phyloP scores from a whole-genome alignment of 2,113 vertebrate species.

The Euleptes europaea region DNA sequence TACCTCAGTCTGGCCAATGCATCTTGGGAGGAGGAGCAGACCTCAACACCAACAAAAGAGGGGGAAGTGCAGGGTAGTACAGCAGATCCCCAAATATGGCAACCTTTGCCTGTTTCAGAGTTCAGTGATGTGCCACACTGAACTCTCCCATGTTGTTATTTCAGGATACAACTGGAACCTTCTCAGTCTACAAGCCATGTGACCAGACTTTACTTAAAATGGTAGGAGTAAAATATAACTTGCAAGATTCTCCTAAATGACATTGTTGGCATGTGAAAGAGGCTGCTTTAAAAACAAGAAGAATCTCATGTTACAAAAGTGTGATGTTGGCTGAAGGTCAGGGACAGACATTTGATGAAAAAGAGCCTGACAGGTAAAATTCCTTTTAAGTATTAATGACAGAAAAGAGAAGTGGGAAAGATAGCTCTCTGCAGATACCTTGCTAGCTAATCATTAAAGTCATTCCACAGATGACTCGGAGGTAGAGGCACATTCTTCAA shows the following conservation, averaged over 20 bases:
- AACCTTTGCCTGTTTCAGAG: not conserved
- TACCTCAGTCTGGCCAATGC: too few relatives aligned
- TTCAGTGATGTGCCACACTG: not conserved
- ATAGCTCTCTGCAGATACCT: constrained; percentile 49
- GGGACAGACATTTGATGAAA: constrained; percentile 12
- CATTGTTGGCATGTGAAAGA: constrained; percentile 22
- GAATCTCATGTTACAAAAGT: constrained; percentile 1
- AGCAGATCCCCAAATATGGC: not conserved
- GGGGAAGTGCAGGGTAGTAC: too few relatives aligned
- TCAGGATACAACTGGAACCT: not conserved
- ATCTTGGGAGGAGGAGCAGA: too few relatives aligned
- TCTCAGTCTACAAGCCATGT: not conserved
- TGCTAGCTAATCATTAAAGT: constrained; percentile 60
- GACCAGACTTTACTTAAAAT: not conserved
- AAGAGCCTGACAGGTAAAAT: constrained; percentile 49
- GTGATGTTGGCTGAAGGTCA: constrained; percentile 53
- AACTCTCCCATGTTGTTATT: not conserved
- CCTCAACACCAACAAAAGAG: too few relatives aligned
- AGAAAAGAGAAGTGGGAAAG: constrained; percentile 46
- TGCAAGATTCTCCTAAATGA: not conserved
- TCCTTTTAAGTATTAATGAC: constrained; percentile 48
- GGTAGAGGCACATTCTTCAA: constrained; percentile 58
- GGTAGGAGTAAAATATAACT: constrained; percentile 4
- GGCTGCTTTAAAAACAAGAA: constrained; percentile 50
- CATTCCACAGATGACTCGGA: constrained; percentile 56